Evolutionary conservation across 2,797 vertebrate genomes (phyloP), one percentile per base, ranked within the genome.

Genomic region (Remorina albescens): DNA sequence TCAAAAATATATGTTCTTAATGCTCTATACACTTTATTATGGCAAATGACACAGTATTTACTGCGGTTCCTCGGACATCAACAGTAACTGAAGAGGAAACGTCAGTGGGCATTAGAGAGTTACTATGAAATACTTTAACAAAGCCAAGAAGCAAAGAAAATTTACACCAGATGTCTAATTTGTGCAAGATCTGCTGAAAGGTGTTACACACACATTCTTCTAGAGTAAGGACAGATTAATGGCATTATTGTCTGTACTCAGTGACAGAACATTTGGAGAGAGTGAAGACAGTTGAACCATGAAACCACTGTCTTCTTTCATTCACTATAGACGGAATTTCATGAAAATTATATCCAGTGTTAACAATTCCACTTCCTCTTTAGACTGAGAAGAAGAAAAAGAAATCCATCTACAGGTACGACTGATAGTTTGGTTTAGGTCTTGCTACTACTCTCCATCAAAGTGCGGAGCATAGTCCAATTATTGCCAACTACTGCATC

Each of bases 391-490:
- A 41, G 6, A 7, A 58, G 39, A 30, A 2, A 63, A 60, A 26
- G 2, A 59, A 64, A 42, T 51, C 30, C 30, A 46, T 28, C 32
- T 9, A 63, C 62, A 47, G 74, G 71, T 55, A 59, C 25, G 2
- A 56, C 59, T 75, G 57, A 64, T 55, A 53, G 15, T 54, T 55
- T 68, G 28, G 62, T 71, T n/a, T n/a, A n/a, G n/a, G n/a, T n/a
- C n/a, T n/a, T n/a, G n/a, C n/a, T n/a, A n/a, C n/a, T n/a, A n/a
- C n/a, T n/a, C n/a, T n/a, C n/a, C 47, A 47, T 58, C 34, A 66
- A 58, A 23, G 36, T 28, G 39, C 42, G 9, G 30, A 10, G 8
- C 18, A 19, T 8, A n/a, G 12, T 39, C 42, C n/a, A 6, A 1
- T 30, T 5, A 7, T 53, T n/a, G 61, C 60, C 49, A 34, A 59